Evolutionary conservation across 2,888 invertebrate species (phyloP), one percentile per base, ranked within the genome.

Genomic region (Antheraea assamensis): DNA sequence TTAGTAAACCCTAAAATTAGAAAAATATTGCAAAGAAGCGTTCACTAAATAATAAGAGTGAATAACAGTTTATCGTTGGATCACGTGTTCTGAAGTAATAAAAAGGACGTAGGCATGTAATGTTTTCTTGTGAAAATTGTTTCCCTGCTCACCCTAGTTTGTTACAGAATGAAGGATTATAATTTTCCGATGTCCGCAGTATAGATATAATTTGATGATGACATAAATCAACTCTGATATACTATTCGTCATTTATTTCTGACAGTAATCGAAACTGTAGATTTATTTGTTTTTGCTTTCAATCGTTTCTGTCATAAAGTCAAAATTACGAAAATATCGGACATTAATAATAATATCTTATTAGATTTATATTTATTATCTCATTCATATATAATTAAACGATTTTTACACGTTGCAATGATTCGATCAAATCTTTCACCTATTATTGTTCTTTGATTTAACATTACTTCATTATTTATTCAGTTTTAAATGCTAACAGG

Each of bases 61-160:
- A 94, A 89, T 91, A 92, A 93, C 92, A 88, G 92, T 90, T 92
- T 92, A 94, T 92, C 88, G 92, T 88, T 83, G 87, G 88, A 92
- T 94, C 90, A 90, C 94, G 95, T 94, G 94, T 92, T 93, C 88
- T 85, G 86, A 80, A 80, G 91, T 90, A 90, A 93, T 94, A 94
- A 92, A 90, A 85, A 79, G 82, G 76, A 84, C 76, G 76, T 79
- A 76, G 76, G 80, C 80, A 79, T 83, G 84, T 86, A 85, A 88
- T 88, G 85, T 88, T 89, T 90, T 87, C 85, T 83, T 83, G 81
- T 83, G 89, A 84, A 90, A 90, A 92, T 90, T 90, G 90, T 90
- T 92, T 91, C 88, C 83, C 85, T 89, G 87, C 85, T 87, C 82
- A 80, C 83, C 82, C 83, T 83, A 82, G 84, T 89, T 87, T 88